These are phyloP conservation scores for Alligator mississippiensis DNA, from an alignment of 2,113 vertebrate species.

Conservation along the genomic window DNA sequence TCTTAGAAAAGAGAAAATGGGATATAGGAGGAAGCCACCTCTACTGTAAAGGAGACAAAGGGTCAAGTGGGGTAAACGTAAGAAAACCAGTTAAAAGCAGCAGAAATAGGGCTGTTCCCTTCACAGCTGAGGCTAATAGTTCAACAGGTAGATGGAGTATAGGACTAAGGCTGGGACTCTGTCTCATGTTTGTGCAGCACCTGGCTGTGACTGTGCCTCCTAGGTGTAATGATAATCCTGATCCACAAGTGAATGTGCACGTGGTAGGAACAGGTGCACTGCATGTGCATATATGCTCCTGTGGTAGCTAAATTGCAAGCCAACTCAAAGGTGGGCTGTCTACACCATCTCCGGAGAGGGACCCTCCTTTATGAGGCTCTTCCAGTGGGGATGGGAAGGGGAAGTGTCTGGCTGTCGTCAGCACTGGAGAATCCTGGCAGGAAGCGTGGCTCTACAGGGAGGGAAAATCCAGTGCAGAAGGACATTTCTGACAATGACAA, in stretches of 20 bases:
- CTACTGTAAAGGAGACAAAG: neutral
- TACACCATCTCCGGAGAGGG: neutral
- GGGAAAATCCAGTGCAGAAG: neutral
- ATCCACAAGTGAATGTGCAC: neutral
- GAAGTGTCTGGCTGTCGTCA: neutral
- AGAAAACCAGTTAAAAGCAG: conserved; percentile 53
- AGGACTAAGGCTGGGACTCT: neutral
- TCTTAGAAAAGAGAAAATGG: neutral
- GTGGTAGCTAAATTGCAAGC: neutral
- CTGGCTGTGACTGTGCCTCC: neutral
- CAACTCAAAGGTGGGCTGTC: fast-evolving
- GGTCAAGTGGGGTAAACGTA: neutral
- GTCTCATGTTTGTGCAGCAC: neutral
- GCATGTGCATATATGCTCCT: neutral
- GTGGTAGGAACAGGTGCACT: neutral
- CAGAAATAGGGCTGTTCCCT: neutral
- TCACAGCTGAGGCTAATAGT: too few relatives aligned
- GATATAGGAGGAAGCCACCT: neutral
- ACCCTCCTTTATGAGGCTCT: neutral
- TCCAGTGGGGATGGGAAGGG: neutral
- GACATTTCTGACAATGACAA: neutral
- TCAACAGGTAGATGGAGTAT: neutral
- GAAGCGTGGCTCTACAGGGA: neutral
- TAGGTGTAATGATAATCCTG: neutral
- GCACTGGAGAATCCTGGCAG: neutral